phyloP scores from a whole-genome alignment of 2,797 vertebrate genomes.

The Sardinella longiceps region DNA sequence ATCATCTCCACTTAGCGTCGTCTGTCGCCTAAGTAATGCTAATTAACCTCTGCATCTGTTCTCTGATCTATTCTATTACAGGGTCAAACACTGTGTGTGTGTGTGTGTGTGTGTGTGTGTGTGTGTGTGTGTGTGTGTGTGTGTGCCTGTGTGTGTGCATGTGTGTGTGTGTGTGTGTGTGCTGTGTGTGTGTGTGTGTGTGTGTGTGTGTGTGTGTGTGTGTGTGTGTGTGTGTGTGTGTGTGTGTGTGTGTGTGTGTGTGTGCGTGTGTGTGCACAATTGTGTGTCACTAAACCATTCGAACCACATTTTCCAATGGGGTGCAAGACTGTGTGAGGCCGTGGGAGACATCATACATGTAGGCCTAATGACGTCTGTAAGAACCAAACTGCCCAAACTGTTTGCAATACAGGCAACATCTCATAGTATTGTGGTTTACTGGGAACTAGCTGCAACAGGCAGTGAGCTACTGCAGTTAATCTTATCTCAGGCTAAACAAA shows the following conservation, averaged over 20 bases:
- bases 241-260: too few species aligned
- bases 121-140: too few species aligned
- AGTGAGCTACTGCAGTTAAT: neutral
- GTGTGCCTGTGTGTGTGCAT: too few species aligned
- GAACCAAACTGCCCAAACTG: neutral
- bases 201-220: slow-evolving; percentile 1
- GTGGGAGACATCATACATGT: neutral
- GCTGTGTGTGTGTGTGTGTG: neutral
- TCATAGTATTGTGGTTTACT: neutral
- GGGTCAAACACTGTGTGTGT: neutral
- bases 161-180: neutral
- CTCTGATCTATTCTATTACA: slow-evolving; percentile 4
- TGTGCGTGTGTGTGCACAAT: neutral
- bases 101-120: slow-evolving; percentile 8
- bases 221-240: too few species aligned
- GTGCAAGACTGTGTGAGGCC: neutral
- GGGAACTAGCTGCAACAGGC: neutral
- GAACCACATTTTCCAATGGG: neutral
- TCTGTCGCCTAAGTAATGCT: slow-evolving; percentile 70
- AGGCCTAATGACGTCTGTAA: too few species aligned
- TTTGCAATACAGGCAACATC: neutral
- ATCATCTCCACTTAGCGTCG: slow-evolving; percentile 60
- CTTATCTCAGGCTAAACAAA: neutral
- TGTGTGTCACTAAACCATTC: neutral
- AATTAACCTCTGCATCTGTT: slow-evolving; percentile 64